Base-by-base conservation (phyloP, 2,888 invertebrate species). In the Patella caerulea region DNA sequence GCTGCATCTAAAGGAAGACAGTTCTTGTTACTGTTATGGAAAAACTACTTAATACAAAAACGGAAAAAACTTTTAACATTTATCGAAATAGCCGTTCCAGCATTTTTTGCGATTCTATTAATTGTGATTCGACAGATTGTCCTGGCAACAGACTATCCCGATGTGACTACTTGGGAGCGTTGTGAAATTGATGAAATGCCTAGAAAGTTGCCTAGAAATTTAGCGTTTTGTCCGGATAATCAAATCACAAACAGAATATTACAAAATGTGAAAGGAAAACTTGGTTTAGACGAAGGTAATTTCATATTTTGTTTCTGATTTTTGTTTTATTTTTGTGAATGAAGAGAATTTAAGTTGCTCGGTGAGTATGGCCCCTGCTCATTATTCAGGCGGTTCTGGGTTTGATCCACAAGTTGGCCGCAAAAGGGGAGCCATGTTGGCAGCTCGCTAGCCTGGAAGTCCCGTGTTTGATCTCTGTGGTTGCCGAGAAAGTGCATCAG, bases 21-120 rank as follows among this genome's bases (percentile, higher is more conserved):
- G 83, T 95, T 96, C 88, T 90, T 93, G 17, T 92, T 96, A 81
- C 92, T 96, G 79, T 93, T 96, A 91, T 96, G 96, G 96, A 96
- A 96, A 92, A 96, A 96, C 91, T 95, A 94, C 92, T 91, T 95
- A 3, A 93, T 96, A 71, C 96, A 96, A 92, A 95, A 94, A 93
- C 93, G 96, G 81, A 95, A 95, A 90, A 65, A 65, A 65, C 24
- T 94, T 70, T 95, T 95, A 89, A 95, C 96, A 0, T 74, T 93
- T 1, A 89, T 94, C 59, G 96, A 96, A 91, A 91, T 96, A 15
- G 76, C 88, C 71, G 81, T 91, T 17, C 90, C 90, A 11, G 85
- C 88, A 34, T 78, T 91, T 15, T 88, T 91, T 78, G 84, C 88
- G 81, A 89, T 94, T 0, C 90, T 96, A 72, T 92, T 96, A 79